Base-by-base conservation (phyloP, 1,140 invertebrate species). In the Drosophila trapezifrons region DNA sequence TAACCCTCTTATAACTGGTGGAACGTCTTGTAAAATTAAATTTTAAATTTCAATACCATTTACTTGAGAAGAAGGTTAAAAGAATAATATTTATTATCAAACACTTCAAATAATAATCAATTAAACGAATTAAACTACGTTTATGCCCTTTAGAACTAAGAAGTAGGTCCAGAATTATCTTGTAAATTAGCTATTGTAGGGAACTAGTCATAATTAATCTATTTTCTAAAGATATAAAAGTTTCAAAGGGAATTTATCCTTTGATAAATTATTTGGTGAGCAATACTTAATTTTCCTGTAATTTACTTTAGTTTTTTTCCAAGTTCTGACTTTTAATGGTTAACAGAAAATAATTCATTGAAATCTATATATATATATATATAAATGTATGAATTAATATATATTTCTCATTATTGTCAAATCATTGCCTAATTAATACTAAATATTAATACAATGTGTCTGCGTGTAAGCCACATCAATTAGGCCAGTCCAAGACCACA, bases 381-480 rank as follows among this genome's bases (percentile, higher is more conserved):
- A n/a, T n/a, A n/a, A n/a, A n/a, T n/a, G n/a, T n/a, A n/a, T n/a
- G n/a, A n/a, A n/a, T n/a, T n/a, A n/a, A n/a, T n/a, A n/a, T n/a
- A n/a, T n/a, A n/a, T n/a, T n/a, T n/a, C n/a, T n/a, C n/a, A n/a
- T n/a, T n/a, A n/a, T n/a, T n/a, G n/a, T n/a, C n/a, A n/a, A n/a
- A n/a, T n/a, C n/a, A n/a, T n/a, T n/a, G n/a, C n/a, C 29, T 35
- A 52, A 52, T 52, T 52, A 52, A 35, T 52, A 20, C 3, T 4
- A 20, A 35, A 15, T 35, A 35, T 51, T 32, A 18, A 2, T 10
- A 20, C 29, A 52, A 20, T 20, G 12, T 8, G 0, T 6, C 46
- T 15, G 17, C 49, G 10, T 52, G 49, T 35, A 52, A 18, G 12
- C 49, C 5, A 35, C 13, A 17, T 35, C 13, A 52, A 52, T 52